A percentile compares a stretch with the other conserved stretches of the same genome.
These are phyloP conservation scores for Molossus molossus DNA, from an alignment of 2,797 vertebrate species.

Conservation along the genomic window DNA sequence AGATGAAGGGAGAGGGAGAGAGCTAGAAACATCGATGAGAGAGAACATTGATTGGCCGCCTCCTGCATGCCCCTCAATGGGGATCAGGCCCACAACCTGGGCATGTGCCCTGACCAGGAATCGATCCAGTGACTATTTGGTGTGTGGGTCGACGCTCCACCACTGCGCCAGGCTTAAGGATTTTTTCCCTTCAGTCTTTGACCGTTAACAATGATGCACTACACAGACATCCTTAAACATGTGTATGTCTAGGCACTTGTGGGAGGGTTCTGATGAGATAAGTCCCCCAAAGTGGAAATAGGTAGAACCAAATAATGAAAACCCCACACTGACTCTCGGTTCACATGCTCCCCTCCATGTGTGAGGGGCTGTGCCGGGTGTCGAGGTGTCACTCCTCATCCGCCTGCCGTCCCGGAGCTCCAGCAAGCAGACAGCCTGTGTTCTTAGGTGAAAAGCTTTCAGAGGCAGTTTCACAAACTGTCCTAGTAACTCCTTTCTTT, in stretches of 20 bases:
- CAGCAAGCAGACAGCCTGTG: background rate
- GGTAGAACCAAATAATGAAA: background rate
- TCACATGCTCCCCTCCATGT: background rate
- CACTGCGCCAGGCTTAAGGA: too few relatives aligned
- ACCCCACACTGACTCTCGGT: background rate
- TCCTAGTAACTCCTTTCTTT: background rate
- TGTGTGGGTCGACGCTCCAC: too few relatives aligned
- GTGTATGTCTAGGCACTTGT: background rate
- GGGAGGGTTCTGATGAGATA: background rate
- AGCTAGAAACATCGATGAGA: too few relatives aligned
- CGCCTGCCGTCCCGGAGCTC: background rate
- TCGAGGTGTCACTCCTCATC: background rate
- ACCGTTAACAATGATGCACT: background rate
- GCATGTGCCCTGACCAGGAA: too few relatives aligned
- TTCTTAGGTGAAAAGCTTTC: background rate
- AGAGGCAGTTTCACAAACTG: background rate
- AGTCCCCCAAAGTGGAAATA: background rate
- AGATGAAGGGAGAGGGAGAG: too few relatives aligned
- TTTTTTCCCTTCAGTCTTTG: background rate
- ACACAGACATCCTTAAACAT: background rate
- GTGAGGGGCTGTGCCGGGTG: rapidly evolving
- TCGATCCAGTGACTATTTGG: too few relatives aligned
- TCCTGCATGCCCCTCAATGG: too few relatives aligned
- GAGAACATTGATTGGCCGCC: too few relatives aligned
- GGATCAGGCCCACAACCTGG: too few relatives aligned